Evolutionary conservation across 2,888 invertebrate genomes (phyloP).

Genomic region (Drosophila anceps): DNA sequence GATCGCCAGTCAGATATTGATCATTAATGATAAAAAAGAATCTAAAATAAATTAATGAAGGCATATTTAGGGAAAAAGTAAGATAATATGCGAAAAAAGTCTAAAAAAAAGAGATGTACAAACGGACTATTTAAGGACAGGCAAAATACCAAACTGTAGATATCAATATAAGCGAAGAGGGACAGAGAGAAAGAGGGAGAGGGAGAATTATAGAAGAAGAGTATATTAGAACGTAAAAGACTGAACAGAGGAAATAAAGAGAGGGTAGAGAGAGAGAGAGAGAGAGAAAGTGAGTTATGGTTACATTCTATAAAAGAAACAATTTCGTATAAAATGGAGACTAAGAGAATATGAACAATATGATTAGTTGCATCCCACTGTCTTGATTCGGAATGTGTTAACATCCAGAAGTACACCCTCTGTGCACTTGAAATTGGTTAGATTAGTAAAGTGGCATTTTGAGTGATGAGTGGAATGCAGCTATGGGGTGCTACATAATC

Average conservation of each 20-base stretch:
- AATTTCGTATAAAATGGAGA: no score
- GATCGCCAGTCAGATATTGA: no score
- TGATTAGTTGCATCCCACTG: slow-evolving; percentile 1
- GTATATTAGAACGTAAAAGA: no score
- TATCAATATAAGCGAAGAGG: no score
- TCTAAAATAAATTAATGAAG: no score
- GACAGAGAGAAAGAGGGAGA: neutral
- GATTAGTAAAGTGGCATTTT: neutral
- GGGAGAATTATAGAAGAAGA: neutral
- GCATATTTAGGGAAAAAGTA: no score
- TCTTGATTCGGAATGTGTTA: neutral
- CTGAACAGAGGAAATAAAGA: neutral
- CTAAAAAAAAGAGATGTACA: no score
- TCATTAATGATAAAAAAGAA: no score
- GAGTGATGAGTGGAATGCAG: slow-evolving; percentile 11
- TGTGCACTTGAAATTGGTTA: neutral
- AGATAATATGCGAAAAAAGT: no score
- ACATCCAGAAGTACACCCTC: neutral
- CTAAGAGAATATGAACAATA: neutral
- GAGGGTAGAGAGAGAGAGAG: neutral
- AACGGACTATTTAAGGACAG: no score
- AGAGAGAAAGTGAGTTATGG: neutral
- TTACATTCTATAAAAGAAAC: neutral
- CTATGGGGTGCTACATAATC: slow-evolving; percentile 2
- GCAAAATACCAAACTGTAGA: no score